phyloP scores from a whole-genome alignment of 2,113 vertebrate genomes.

The Corythornis vintsioides region DNA sequence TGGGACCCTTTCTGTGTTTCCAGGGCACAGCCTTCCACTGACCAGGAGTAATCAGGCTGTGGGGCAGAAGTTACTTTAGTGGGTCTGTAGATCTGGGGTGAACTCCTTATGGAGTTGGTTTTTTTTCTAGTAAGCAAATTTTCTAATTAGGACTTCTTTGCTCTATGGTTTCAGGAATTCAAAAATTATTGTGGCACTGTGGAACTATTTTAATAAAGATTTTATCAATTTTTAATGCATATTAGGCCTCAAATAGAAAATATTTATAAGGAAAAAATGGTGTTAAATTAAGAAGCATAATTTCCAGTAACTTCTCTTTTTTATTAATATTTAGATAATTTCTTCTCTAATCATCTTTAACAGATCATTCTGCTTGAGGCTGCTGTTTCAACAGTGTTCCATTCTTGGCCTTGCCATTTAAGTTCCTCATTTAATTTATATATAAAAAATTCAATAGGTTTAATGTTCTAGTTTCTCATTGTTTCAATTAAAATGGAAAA shows the following conservation, averaged over 20 bases:
- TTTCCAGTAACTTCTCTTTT: constrained; percentile 14
- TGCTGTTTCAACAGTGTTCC: background rate
- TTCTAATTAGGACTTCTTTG: background rate
- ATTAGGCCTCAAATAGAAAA: constrained; percentile 59
- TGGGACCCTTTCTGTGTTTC: background rate
- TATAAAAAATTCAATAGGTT: background rate
- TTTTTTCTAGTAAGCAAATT: background rate
- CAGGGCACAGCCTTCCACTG: background rate
- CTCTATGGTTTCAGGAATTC: background rate
- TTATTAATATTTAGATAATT: constrained; percentile 41
- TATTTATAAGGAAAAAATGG: constrained; percentile 50
- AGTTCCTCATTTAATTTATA: constrained; percentile 16
- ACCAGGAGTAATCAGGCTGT: background rate
- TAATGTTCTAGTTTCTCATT: background rate
- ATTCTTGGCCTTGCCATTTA: background rate
- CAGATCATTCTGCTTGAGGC: background rate
- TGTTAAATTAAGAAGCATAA: constrained; percentile 11
- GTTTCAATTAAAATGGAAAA: constrained; percentile 10
- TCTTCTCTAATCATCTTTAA: background rate
- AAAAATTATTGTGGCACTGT: background rate
- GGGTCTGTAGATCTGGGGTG: background rate
- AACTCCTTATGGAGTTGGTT: background rate
- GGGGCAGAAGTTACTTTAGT: background rate
- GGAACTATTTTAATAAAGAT: constrained; percentile 38
- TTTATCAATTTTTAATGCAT: constrained; percentile 38